phyloP scores from a whole-genome alignment of 2,797 vertebrate species.

The Liasis olivaceus region DNA sequence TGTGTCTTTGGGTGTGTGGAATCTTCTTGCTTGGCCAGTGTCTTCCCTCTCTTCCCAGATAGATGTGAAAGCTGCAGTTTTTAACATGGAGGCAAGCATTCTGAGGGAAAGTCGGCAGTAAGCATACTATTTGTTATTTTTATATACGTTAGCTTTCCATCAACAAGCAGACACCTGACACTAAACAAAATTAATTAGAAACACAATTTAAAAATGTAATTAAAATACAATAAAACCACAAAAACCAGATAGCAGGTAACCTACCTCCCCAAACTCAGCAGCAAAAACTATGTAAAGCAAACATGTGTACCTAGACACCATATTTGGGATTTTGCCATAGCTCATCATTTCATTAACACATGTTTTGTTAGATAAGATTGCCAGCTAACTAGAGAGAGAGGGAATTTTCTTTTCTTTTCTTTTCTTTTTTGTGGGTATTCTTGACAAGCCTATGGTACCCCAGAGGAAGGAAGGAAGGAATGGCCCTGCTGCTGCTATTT shows the following conservation, averaged over 20 bases:
- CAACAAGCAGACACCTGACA: not conserved
- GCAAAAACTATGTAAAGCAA: not conserved
- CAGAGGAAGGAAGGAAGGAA: not conserved
- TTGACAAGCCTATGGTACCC: not conserved
- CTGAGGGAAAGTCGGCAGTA: not conserved
- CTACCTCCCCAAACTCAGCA: not conserved
- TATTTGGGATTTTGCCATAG: not conserved
- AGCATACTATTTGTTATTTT: not conserved
- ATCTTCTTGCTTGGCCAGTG: not conserved
- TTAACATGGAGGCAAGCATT: not conserved
- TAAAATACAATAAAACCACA: not conserved
- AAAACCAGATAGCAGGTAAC: not conserved
- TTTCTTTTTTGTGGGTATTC: not conserved
- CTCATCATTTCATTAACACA: not conserved
- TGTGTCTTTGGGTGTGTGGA: not conserved
- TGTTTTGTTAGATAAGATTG: not conserved
- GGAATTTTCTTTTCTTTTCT: no score
- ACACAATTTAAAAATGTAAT: not conserved
- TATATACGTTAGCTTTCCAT: not conserved
- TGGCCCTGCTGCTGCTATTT: not conserved
- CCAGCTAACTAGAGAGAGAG: not conserved
- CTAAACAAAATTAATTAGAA: not conserved
- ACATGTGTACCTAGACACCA: not conserved
- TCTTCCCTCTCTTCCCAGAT: not conserved
- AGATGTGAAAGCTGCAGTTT: not conserved